phyloP scores from a whole-genome alignment of 2,888 invertebrate genomes.

The Linnaemya vulpina region DNA sequence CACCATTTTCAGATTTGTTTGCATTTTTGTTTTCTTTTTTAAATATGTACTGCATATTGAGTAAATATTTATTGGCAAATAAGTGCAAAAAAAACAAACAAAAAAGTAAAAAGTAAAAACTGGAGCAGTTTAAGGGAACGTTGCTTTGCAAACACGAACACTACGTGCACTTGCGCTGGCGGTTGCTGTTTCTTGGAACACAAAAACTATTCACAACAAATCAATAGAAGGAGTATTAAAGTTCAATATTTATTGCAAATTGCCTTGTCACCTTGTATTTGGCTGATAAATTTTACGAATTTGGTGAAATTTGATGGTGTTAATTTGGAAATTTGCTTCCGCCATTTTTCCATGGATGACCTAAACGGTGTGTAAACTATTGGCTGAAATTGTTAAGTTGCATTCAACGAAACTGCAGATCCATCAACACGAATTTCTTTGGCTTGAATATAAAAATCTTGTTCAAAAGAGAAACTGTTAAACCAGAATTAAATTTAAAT shows the following conservation, averaged over 20 bases:
- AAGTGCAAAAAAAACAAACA: background rate
- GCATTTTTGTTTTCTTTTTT: background rate
- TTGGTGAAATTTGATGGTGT: background rate
- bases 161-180: background rate
- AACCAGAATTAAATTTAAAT: too few species aligned
- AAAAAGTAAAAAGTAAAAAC: conserved; percentile 20
- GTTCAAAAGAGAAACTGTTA: too few species aligned
- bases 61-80: conserved; percentile 47
- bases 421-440: too few species aligned
- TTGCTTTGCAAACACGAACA: background rate
- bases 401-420: too few species aligned
- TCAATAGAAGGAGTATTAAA: background rate
- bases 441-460: too few species aligned
- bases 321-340: background rate
- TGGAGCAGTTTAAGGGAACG: conserved; percentile 35
- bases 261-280: background rate
- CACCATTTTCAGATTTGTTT: conserved; percentile 40
- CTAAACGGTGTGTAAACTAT: too few species aligned
- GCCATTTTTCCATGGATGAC: too few species aligned
- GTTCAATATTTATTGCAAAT: conserved; percentile 19
- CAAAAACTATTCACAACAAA: background rate
- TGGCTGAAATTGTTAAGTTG: background rate
- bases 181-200: too few species aligned
- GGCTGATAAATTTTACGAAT: background rate
- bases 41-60: conserved; percentile 10